phyloP scores from a whole-genome alignment of 2,797 vertebrate species.

The Sebastes miniatus region DNA sequence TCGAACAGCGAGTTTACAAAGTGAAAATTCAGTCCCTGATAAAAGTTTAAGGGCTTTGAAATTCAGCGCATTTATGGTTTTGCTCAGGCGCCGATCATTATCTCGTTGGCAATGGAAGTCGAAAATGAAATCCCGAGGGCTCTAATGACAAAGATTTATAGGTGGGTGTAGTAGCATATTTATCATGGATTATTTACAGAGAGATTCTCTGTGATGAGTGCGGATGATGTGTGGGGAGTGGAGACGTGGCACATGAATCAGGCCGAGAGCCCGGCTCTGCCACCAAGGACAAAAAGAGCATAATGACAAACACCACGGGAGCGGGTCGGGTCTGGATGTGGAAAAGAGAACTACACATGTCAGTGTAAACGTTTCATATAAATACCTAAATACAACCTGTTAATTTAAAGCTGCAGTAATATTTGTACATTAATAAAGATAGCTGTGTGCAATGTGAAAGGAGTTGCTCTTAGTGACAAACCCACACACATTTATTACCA shows the following conservation, averaged over 20 bases:
- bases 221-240: conserved; percentile 52
- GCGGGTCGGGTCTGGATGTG: not conserved
- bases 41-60: conserved; percentile 12
- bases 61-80: conserved; percentile 38
- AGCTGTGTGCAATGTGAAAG: not conserved
- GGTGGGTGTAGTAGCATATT: conserved; percentile 57
- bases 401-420: not conserved
- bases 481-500: too few relatives aligned
- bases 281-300: conserved; percentile 48
- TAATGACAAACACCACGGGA: conserved; percentile 8
- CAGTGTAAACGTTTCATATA: not conserved
- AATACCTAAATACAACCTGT: not conserved
- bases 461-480: not conserved
- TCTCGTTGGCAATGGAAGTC: conserved; percentile 33
- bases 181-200: conserved; percentile 65
- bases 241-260: conserved; percentile 65
- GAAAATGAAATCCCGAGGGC: conserved; percentile 59
- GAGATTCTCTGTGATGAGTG: conserved; percentile 52
- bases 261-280: not conserved
- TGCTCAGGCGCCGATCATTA: conserved; percentile 48
- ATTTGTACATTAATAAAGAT: not conserved
- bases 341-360: not conserved
- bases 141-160: conserved; percentile 68
- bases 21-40: conserved; percentile 11
- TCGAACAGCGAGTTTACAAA: not conserved